Conservation (phyloP, 2,113 vertebrate species). For the Pelecanoides urinatrix region DNA sequence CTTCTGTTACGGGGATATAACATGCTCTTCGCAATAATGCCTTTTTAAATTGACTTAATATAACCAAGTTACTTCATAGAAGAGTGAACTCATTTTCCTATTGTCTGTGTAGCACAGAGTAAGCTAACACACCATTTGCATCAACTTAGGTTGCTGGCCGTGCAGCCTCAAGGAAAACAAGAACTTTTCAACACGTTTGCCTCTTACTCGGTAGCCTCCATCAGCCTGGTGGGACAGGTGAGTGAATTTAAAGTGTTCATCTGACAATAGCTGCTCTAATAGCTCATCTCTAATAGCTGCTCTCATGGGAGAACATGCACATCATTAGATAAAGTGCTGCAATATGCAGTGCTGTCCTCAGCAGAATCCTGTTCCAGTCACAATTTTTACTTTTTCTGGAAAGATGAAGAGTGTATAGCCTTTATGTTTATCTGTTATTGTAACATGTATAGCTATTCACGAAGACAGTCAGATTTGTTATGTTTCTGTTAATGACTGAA, state of each 20-base stretch:
- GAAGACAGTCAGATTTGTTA: not conserved
- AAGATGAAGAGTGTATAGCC: not conserved
- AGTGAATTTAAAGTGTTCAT: not conserved
- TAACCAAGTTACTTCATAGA: not conserved
- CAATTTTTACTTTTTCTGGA: not conserved
- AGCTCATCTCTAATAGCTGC: not conserved
- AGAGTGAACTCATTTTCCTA: not conserved
- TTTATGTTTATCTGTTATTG: not conserved
- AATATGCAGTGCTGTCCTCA: not conserved
- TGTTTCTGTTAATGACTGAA: not conserved
- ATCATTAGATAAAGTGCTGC: not conserved
- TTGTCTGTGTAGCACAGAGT: not conserved
- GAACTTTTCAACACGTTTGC: not conserved
- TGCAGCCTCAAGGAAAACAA: not conserved
- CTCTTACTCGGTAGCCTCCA: not conserved
- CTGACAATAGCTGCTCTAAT: not conserved
- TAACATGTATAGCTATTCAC: not conserved
- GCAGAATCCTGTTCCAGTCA: not conserved
- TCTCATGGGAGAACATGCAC: not conserved
- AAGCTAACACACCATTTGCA: not conserved
- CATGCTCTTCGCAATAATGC: rapidly evolving
- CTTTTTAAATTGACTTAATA: not conserved
- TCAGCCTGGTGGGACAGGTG: not conserved
- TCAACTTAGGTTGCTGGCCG: not conserved
- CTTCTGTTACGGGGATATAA: not conserved